These are phyloP conservation scores for Gopherus flavomarginatus DNA, from an alignment of 2,113 vertebrate genomes.

Conservation along the genomic window DNA sequence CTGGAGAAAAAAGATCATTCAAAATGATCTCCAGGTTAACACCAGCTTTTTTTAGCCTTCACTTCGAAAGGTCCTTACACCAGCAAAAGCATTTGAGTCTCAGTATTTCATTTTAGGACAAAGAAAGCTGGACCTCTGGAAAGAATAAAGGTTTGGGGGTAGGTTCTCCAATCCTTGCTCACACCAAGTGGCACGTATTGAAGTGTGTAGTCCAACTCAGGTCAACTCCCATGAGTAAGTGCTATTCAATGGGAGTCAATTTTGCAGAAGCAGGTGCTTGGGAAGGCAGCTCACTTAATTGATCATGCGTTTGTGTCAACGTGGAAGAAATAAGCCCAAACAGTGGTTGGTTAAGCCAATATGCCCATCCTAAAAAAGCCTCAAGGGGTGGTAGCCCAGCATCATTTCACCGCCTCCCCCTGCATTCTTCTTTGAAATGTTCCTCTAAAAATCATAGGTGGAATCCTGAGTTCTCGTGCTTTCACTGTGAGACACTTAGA, in stretches of 20 bases:
- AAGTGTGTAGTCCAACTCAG: background rate
- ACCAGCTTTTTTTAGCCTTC: background rate
- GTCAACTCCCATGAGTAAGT: background rate
- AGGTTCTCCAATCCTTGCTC: fast-evolving
- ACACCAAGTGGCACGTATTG: background rate
- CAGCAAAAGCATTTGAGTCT: background rate
- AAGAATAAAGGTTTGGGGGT: background rate
- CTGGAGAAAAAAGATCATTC: background rate
- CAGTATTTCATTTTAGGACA: too few relatives aligned
- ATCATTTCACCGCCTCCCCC: background rate
- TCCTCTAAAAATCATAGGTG: background rate
- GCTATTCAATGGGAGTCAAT: background rate
- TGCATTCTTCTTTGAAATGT: background rate
- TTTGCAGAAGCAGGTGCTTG: background rate
- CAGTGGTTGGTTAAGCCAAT: background rate
- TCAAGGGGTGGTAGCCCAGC: background rate
- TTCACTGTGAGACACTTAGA: background rate
- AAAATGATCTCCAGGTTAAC: background rate
- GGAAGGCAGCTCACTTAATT: background rate
- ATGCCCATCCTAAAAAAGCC: background rate
- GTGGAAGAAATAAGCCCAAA: background rate
- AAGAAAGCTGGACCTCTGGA: background rate
- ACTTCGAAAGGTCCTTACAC: background rate
- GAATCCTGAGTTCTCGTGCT: fast-evolving
- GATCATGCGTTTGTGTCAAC: background rate